These are phyloP conservation scores for Catharus bicknelli DNA, from an alignment of 2,113 vertebrate genomes.

Conservation along the genomic window DNA sequence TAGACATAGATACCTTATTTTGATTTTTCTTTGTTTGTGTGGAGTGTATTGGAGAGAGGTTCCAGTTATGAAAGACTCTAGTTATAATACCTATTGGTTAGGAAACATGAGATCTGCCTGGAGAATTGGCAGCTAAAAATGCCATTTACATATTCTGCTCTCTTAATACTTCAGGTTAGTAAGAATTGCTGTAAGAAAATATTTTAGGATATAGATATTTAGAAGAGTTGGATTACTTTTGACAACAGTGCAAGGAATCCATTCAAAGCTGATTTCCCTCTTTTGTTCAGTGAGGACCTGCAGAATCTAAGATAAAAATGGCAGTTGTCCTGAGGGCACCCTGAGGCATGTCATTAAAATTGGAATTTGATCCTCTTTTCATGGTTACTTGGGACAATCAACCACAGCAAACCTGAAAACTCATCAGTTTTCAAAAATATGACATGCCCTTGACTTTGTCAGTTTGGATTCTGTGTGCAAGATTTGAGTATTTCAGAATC, in stretches of 20 bases:
- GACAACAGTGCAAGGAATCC: conserved; percentile 81
- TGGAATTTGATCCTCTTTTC: conserved; percentile 92
- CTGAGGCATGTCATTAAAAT: conserved; percentile 95
- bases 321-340: conserved; percentile 93
- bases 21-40: conserved; percentile 38
- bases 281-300: conserved; percentile 80
- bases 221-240: conserved; percentile 79
- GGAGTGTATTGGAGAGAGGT: not conserved
- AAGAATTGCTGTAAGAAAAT: conserved; percentile 68
- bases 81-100: conserved; percentile 33
- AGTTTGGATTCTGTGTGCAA: conserved; percentile 63
- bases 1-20: conserved; percentile 35
- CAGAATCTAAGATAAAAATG: conserved; percentile 94
- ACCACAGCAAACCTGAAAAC: conserved; percentile 92
- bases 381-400: conserved; percentile 91
- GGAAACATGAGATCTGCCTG: conserved; percentile 70
- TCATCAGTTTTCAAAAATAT: conserved; percentile 91
- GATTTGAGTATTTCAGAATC: conserved; percentile 81
- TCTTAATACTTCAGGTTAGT: conserved; percentile 75
- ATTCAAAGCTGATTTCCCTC: conserved; percentile 79
- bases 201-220: conserved; percentile 81
- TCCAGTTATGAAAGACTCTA: conserved; percentile 2
- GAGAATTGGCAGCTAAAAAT: conserved; percentile 74
- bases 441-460: conserved; percentile 90
- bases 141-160: conserved; percentile 71